Conservation (phyloP, 2,888 invertebrate genomes). For the Diploptera punctata region DNA sequence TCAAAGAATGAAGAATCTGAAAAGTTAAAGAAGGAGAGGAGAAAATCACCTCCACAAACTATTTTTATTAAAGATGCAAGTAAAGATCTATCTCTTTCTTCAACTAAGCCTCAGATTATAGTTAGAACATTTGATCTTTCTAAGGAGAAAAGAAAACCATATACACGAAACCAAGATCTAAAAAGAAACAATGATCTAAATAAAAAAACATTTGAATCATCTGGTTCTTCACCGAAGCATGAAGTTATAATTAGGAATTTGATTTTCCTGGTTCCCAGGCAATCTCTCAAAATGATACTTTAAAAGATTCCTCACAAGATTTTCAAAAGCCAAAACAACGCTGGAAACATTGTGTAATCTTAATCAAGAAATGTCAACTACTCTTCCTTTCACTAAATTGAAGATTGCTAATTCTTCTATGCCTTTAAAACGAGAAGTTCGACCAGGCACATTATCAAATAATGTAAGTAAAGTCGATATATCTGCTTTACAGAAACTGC, state of each 20-base stretch:
- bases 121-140: too few species aligned
- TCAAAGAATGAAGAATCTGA: too few species aligned
- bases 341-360: conserved; percentile 12
- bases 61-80: too few species aligned
- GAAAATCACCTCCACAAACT: not conserved
- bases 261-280: not conserved
- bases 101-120: too few species aligned
- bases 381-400: not conserved
- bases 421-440: not conserved
- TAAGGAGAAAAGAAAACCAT: too few species aligned
- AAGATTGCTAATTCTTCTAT: not conserved
- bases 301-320: not conserved
- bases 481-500: not conserved
- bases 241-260: not conserved
- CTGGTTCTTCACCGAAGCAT: not conserved
- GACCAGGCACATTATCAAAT: not conserved
- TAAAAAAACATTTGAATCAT: too few species aligned
- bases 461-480: not conserved
- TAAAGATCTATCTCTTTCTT: not conserved
- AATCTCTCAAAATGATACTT: not conserved
- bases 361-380: conserved; percentile 1
- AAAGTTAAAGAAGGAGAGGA: not conserved
- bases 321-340: not conserved
- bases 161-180: too few species aligned
- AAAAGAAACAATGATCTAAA: too few species aligned